Evolutionary conservation across 2,797 vertebrate genomes (phyloP).

Genomic region (Epinephelus malabaricus): DNA sequence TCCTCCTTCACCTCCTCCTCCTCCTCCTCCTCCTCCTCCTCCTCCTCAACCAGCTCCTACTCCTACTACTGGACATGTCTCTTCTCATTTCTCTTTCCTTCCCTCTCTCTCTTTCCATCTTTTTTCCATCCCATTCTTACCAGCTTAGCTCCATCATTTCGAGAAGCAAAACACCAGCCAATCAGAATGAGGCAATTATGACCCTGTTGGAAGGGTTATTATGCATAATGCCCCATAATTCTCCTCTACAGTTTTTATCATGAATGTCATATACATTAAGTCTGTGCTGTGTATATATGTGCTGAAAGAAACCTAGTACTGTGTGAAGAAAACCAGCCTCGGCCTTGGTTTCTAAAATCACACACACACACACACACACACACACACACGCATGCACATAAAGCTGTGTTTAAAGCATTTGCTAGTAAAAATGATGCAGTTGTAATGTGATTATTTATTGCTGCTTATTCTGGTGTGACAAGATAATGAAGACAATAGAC

Average conservation of each 20-base stretch:
- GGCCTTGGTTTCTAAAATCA: conserved; percentile 11
- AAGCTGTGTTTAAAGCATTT: conserved; percentile 25
- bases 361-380: conserved; percentile 15
- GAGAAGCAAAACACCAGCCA: conserved; percentile 56
- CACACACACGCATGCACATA: conserved; percentile 13
- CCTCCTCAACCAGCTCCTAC: not conserved
- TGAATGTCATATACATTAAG: conserved; percentile 63
- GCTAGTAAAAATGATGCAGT: conserved; percentile 66
- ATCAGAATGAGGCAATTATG: conserved; percentile 68
- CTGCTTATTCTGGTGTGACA: conserved; percentile 65
- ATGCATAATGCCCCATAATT: conserved; percentile 77
- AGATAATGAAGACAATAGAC: conserved; percentile 74
- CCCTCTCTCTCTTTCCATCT: not conserved
- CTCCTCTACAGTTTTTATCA: conserved; percentile 57
- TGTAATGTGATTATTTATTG: conserved; percentile 70
- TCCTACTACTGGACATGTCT: not conserved
- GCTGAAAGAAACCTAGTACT: conserved; percentile 26
- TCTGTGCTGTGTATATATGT: conserved; percentile 20
- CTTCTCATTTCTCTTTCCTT: not conserved
- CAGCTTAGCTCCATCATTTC: conserved; percentile 53
- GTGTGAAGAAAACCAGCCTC: conserved; percentile 1
- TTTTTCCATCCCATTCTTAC: conserved; percentile 8
- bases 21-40: conserved; percentile 13
- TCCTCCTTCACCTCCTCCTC: not conserved
- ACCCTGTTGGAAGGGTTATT: conserved; percentile 74